Evolutionary conservation across 1,140 invertebrate genomes (phyloP), one percentile per base, ranked within the genome.

Genomic region (Chymomyza costata): DNA sequence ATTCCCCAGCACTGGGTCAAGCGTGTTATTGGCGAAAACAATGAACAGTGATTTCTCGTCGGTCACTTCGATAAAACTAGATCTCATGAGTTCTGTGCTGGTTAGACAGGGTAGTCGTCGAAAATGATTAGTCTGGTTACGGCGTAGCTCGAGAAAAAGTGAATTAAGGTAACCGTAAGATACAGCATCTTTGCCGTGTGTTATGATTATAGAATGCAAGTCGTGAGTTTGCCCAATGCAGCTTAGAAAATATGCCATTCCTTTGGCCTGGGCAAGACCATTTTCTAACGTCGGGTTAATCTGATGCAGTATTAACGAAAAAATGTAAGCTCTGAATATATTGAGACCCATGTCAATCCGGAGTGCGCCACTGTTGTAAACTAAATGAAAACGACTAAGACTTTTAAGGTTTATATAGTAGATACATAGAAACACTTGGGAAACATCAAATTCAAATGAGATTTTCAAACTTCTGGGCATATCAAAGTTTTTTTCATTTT

Each of bases 11-110:
- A 78, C 17, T 0, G 45, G 16, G 38, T 78, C 73, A 2, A 0
- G 40, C 6, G 64, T 35, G n/a, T 78, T n/a, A 5, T 19, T 18
- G 0, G 59, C 73, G 32, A 78, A 65, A 6, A 78, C 47, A 49
- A 78, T 60, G 31, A 68, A 81, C 1, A 78, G 25, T 1, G 59
- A 16, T 0, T 41, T 15, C 3, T 60, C 59, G 37, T 64, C n/a
- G 10, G 40, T 50, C 0, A 71, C 3, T 8, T 6, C 13, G 15
- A 21, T 56, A 5, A 80, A 64, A 0, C 2, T 10, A 1, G 41
- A 19, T 11, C 2, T 1, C 0, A 18, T n/a, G 1, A 25, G 8
- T 2, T 59, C 51, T 0, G 63, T 67, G 3, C 46, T 43, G 1
- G 54, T 67, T 30, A 80, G 37, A 15, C 67, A 53, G 0, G 71